Conservation (phyloP, 2,888 invertebrate species). For the Pomacea canaliculata region DNA sequence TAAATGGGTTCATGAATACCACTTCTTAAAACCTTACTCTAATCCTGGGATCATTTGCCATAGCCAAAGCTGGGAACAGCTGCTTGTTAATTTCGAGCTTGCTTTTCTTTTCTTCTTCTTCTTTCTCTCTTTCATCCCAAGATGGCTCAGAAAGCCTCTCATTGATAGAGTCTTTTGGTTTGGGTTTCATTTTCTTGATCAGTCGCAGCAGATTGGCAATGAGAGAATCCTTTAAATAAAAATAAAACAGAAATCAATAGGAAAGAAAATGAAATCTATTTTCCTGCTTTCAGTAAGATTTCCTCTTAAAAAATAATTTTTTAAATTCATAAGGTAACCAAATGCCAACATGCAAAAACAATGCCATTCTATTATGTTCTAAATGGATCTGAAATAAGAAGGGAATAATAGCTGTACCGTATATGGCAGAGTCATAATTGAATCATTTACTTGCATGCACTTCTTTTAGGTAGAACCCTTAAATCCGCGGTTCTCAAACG, state of each 20-base stretch:
- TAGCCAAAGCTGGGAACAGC: slow-evolving; percentile 68
- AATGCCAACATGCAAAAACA: too few species aligned
- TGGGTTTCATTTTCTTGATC: slow-evolving; percentile 91
- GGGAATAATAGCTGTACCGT: too few species aligned
- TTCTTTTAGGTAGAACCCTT: too few species aligned
- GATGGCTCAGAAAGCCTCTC: slow-evolving; percentile 14
- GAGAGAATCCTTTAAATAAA: slow-evolving; percentile 82
- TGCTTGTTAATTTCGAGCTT: slow-evolving; percentile 66
- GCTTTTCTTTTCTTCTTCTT: slow-evolving; percentile 42
- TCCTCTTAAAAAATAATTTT: too few species aligned
- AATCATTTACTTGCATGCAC: too few species aligned
- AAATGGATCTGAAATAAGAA: too few species aligned
- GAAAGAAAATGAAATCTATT: too few species aligned
- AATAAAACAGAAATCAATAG: too few species aligned
- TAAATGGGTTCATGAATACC: neutral
- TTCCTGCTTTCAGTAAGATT: too few species aligned
- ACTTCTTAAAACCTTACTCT: slow-evolving; percentile 42
- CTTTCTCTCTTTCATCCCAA: slow-evolving; percentile 39
- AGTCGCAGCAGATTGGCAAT: slow-evolving; percentile 92
- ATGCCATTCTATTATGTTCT: too few species aligned
- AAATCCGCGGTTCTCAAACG: too few species aligned
- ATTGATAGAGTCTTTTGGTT: slow-evolving; percentile 43
- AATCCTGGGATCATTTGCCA: slow-evolving; percentile 71
- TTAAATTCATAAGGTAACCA: slow-evolving; percentile 57
- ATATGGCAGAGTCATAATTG: too few species aligned